These are phyloP conservation scores for Bos javanicus DNA, from an alignment of 2,113 vertebrate species.

Conservation along the genomic window DNA sequence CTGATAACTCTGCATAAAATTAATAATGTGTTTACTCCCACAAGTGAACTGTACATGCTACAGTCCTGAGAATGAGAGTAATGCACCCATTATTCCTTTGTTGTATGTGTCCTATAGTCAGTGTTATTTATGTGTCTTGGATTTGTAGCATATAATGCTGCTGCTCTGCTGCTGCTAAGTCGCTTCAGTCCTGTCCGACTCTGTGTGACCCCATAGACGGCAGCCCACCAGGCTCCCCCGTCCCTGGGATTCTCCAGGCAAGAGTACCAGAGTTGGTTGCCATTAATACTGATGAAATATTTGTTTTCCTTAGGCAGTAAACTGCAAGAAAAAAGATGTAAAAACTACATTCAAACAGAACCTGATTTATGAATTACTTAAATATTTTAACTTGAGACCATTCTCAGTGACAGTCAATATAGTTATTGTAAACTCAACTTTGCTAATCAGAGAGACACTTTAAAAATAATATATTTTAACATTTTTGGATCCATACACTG, in stretches of 20 bases:
- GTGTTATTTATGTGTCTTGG: not conserved
- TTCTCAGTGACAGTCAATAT: not conserved
- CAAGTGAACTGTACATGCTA: not conserved
- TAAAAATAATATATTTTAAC: not conserved
- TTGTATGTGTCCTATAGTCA: not conserved
- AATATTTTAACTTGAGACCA: not conserved
- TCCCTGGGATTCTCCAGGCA: too few species aligned
- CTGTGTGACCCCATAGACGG: rapidly evolving
- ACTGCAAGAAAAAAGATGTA: not conserved
- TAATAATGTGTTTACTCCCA: not conserved
- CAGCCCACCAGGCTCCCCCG: rapidly evolving
- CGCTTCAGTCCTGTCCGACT: rapidly evolving
- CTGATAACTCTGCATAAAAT: not conserved
- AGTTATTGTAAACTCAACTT: not conserved
- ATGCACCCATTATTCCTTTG: not conserved
- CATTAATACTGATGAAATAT: not conserved
- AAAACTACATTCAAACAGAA: not conserved
- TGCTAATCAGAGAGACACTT: not conserved
- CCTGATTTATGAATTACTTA: not conserved
- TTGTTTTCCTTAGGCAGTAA: not conserved
- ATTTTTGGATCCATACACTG: not conserved
- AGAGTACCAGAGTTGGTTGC: too few species aligned
- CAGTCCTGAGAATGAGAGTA: not conserved
- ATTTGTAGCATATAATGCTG: not conserved
- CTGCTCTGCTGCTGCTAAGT: too few species aligned